A percentile compares a stretch with the other conserved stretches of the same genome.
phyloP scores from a whole-genome alignment of 2,113 vertebrate genomes.

The Gila orcuttii region DNA sequence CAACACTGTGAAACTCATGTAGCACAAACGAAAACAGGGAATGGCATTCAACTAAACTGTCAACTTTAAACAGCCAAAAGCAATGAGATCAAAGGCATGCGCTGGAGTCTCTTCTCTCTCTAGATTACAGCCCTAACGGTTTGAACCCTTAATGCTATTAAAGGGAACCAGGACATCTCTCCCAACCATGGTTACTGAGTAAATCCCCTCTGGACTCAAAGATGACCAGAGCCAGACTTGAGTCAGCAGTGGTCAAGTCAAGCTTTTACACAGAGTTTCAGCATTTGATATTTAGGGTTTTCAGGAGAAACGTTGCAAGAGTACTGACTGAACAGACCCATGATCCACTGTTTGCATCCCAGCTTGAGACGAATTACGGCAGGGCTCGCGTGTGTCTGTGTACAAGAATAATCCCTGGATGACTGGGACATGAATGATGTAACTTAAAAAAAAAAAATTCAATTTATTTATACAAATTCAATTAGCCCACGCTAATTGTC shows the following conservation, averaged over 20 bases:
- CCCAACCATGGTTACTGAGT: conserved; percentile 66
- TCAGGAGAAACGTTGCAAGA: not conserved
- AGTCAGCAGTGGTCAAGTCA: conserved; percentile 43
- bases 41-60: conserved; percentile 80
- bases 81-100: conserved; percentile 79
- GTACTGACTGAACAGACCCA: not conserved
- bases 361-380: not conserved
- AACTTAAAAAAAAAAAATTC: not conserved
- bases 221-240: conserved; percentile 46
- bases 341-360: conserved; percentile 2
- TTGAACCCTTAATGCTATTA: conserved; percentile 75
- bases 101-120: conserved; percentile 76
- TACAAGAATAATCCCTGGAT: not conserved
- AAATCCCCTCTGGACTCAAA: conserved; percentile 43
- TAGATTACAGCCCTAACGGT: conserved; percentile 74
- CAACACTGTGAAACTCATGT: conserved; percentile 77
- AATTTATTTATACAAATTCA: too few species aligned
- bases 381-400: not conserved
- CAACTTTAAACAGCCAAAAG: conserved; percentile 79
- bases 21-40: conserved; percentile 81
- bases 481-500: not conserved
- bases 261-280: not conserved
- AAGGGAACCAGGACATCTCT: conserved; percentile 71
- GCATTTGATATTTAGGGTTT: not conserved
- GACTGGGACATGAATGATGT: not conserved